Evolutionary conservation across 1,140 invertebrate species (phyloP), one percentile per base, ranked within the genome.

Genomic region (Drosophila arizonae): DNA sequence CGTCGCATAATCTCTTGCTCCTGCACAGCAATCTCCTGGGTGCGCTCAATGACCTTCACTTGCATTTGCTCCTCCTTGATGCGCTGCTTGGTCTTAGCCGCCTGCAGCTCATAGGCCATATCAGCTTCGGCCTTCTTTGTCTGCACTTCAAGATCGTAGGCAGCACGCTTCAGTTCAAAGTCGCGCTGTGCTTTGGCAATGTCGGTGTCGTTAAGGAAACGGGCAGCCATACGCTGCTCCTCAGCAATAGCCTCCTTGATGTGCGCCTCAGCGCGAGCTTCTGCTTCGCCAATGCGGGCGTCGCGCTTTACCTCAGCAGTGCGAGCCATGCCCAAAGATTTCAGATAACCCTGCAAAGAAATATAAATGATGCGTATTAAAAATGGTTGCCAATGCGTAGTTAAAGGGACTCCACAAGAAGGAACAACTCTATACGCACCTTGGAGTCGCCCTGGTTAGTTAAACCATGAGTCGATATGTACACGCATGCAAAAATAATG

Each of bases 1-100:
- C 95, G 94, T 73, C 97, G 94, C 84, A 95, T 93, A 73, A 97
- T 97, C 93, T 97, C 97, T 92, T 97, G 97, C 77, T 97, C 96
- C 88, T 97, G 96, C 1, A 98, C 96, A 33, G 95, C 94, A 85
- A 99, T 99, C 92, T 98, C 96, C 92, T 99, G 97, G 9, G 96
- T 95, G 51, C 98, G 94, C 92, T 99, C 98, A 24, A 99, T 96
- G 1, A 99, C 97, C 77, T 96, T 95, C 33, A 99, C 97, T 92
- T 99, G 97, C 97, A 99, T 99, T 90, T 98, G 95, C 92, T 99
- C 98, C 86, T 99, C 98, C 92, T 98, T 98, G 77, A 99, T 99
- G 68, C 96, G 94, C 91, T 99, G 98, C 78, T 98, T 97, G 0
- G 97, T 99, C 92, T 99, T 99, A 0, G 98, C 98, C 26, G 97